A percentile compares a stretch with the other conserved stretches of the same genome.
These are phyloP conservation scores for Alviniconcha strummeri DNA, from an alignment of 2,888 invertebrate genomes.

Conservation along the genomic window DNA sequence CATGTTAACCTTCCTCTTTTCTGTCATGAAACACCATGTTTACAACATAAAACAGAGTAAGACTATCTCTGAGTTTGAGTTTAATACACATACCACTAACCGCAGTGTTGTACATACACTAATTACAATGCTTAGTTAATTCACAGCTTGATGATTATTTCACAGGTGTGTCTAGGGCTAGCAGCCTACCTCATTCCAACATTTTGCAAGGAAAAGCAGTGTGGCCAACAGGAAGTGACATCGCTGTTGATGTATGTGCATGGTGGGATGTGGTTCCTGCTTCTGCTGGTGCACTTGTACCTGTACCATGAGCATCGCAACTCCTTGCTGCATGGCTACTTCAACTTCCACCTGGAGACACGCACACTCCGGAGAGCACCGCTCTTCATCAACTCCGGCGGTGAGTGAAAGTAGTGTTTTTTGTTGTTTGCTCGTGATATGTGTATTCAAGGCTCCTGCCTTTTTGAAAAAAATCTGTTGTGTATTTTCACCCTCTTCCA, in stretches of 20 bases:
- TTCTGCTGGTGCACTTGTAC: constrained; percentile 57
- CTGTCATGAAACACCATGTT: no score
- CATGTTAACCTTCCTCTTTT: not conserved
- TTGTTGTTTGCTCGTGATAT: not conserved
- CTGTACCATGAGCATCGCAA: constrained; percentile 58
- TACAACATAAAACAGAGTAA: no score
- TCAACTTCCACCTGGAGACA: constrained; percentile 65
- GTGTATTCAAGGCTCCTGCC: not conserved
- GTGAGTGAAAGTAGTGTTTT: constrained; percentile 33
- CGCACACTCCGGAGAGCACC: constrained; percentile 58
- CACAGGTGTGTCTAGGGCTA: constrained; percentile 55
- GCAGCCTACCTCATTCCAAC: constrained; percentile 54
- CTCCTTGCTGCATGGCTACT: constrained; percentile 62
- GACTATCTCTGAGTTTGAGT: no score
- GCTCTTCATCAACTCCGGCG: constrained; percentile 59
- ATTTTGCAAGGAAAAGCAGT: constrained; percentile 41
- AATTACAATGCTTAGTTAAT: no score
- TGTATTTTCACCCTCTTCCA: not conserved
- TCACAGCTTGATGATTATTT: not conserved
- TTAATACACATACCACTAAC: no score
- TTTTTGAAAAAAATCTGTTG: no score
- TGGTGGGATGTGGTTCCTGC: constrained; percentile 61
- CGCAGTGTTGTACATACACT: no score
- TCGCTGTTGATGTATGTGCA: constrained; percentile 58
- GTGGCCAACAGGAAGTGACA: constrained; percentile 43